A percentile compares a stretch with the other conserved stretches of the same genome.
These are phyloP conservation scores for Tetraodon nigroviridis DNA, from an alignment of 2,113 vertebrate genomes.

Conservation along the genomic window DNA sequence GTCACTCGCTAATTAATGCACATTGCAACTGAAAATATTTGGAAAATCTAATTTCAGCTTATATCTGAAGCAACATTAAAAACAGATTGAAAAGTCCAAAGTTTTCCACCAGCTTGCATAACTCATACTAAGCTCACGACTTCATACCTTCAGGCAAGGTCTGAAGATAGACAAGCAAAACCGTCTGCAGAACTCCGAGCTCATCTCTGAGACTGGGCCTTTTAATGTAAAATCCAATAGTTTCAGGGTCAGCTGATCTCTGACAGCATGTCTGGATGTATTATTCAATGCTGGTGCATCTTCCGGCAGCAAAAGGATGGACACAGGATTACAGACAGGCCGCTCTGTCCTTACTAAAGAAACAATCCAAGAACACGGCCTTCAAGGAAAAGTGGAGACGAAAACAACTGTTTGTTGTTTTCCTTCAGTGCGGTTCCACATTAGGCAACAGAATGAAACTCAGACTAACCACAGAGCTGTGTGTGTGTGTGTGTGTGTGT, in stretches of 20 bases:
- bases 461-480: conserved; percentile 21
- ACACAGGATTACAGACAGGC: conserved; percentile 33
- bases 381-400: conserved; percentile 41
- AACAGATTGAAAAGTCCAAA: neutral
- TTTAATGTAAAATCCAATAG: conserved; percentile 69
- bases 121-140: conserved; percentile 50
- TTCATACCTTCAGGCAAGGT: conserved; percentile 58
- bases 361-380: conserved; percentile 21
- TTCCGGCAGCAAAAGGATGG: conserved; percentile 34
- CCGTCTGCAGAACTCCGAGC: conserved; percentile 53
- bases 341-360: conserved; percentile 3
- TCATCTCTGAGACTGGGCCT: conserved; percentile 44
- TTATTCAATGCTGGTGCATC: conserved; percentile 58
- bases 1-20: too few species aligned
- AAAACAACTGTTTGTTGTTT: conserved; percentile 29
- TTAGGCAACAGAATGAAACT: conserved; percentile 62
- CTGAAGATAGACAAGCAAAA: conserved; percentile 60
- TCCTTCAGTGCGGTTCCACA: conserved; percentile 23
- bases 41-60: too few species aligned
- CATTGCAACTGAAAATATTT: too few species aligned
- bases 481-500: neutral
- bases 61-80: too few species aligned
- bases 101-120: conserved; percentile 14
- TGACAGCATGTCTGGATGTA: conserved; percentile 64
- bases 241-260: conserved; percentile 71